Evolutionary conservation across 1,140 invertebrate species (phyloP).

Genomic region (Zophobas atratus): DNA sequence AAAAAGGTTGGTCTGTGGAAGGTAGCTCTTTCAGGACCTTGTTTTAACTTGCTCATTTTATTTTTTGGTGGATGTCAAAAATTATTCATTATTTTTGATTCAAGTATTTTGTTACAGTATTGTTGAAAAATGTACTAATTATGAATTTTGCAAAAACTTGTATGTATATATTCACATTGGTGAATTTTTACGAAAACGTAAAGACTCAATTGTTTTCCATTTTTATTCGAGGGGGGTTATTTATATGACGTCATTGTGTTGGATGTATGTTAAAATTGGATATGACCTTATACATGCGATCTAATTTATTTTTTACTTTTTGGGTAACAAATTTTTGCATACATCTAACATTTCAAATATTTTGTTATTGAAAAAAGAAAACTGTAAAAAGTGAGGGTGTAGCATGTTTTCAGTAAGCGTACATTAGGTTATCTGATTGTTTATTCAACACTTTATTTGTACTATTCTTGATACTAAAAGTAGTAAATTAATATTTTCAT

Average conservation of each 20-base stretch:
- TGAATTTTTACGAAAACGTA: conserved; percentile 4
- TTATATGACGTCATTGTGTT: conserved; percentile 49
- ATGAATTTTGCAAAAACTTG: not conserved
- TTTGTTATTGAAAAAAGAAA: conserved; percentile 48
- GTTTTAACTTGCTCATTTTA: not conserved
- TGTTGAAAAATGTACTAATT: not conserved
- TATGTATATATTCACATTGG: not conserved
- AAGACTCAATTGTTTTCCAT: conserved; percentile 41
- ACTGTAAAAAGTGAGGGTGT: conserved; percentile 31
- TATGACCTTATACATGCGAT: conserved; percentile 38
- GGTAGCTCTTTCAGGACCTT: not conserved
- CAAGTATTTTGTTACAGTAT: too few species aligned
- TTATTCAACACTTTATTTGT: not conserved
- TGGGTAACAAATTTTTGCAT: conserved; percentile 55
- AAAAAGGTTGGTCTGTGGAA: not conserved
- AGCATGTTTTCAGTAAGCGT: not conserved
- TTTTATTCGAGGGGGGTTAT: conserved; percentile 51
- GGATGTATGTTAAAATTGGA: conserved; percentile 51
- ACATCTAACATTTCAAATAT: conserved; percentile 50
- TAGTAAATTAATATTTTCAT: too few species aligned
- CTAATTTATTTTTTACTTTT: conserved; percentile 42
- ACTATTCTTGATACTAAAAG: too few species aligned
- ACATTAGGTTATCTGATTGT: too few species aligned
- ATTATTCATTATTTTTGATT: conserved; percentile 30
- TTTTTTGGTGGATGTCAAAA: conserved; percentile 20